Evolutionary conservation across 2,113 vertebrate genomes (phyloP), one percentile per base, ranked within the genome.

Genomic region (Pseudopipra pipra): DNA sequence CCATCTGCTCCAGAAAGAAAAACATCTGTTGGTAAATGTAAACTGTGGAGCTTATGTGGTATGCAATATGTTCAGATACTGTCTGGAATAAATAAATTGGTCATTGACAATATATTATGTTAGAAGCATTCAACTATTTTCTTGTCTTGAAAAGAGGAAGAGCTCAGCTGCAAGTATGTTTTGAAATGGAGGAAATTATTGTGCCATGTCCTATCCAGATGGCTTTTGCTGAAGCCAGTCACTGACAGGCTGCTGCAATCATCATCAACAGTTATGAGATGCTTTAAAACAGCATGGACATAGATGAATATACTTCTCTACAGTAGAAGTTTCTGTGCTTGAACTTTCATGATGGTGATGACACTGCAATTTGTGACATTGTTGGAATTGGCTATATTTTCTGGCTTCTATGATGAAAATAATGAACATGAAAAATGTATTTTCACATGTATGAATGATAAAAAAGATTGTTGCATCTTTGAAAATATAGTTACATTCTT

Each of bases 1-100:
- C 96, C 97, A 97, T 97, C 97, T 97, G 96, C 54, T 94, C 28
- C 59, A 95, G 74, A 86, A 94, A 97, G 87, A 86, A 95, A 97
- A 97, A 89, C 96, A 97, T 96, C 96, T 97, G 97, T 63, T 96
- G 75, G 83, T 92, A 95, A 96, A 96, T 92, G 81, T 95, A 96
- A 97, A 93, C 94, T 96, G 93, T 91, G 75, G 94, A 81, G 83
- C 80, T 96, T 95, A 91, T 83, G 78, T 76, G 52, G 43, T 76
- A 76, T 78, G 91, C 90, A 97, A 76, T 97, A 95, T 96, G 96
- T 89, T 97, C 83, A 86, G 52, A 96, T 96, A 95, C 80, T 95
- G 93, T 89, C 95, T 93, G 92, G 96, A 96, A 97, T 97, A 96
- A 96, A 96, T 95, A 92, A 96, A 96, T 75, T 82, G 81, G 72